Percentiles rank a stretch among this genome's conserved stretches.
These are phyloP conservation scores for Xestobium rufovillosum DNA, from an alignment of 2,888 invertebrate genomes.

Conservation along the genomic window DNA sequence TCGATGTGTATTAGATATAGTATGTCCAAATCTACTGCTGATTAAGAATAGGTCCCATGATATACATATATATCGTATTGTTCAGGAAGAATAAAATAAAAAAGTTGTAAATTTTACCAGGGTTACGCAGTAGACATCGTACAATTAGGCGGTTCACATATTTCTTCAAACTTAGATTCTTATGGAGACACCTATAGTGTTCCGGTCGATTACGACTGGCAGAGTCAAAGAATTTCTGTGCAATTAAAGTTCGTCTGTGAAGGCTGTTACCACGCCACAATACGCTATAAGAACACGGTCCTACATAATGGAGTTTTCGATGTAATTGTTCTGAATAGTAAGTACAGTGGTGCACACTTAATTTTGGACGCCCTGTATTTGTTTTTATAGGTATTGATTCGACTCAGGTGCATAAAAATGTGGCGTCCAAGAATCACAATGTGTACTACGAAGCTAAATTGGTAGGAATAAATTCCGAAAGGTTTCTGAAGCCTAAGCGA, in stretches of 20 bases:
- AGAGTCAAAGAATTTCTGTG: constrained; percentile 69
- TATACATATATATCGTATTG: too few relatives aligned
- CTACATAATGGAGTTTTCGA: constrained; percentile 87
- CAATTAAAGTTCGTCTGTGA: constrained; percentile 71
- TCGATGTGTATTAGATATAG: too few relatives aligned
- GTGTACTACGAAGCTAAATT: constrained; percentile 81
- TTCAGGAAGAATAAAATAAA: too few relatives aligned
- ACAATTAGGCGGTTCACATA: constrained; percentile 50
- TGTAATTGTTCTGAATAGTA: constrained; percentile 83
- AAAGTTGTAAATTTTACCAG: constrained; percentile 48
- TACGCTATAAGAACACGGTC: constrained; percentile 65
- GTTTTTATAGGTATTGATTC: constrained; percentile 61
- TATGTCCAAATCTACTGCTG: too few relatives aligned
- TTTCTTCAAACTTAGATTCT: constrained; percentile 36
- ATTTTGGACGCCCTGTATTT: constrained; percentile 10
- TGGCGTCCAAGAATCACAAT: constrained; percentile 76
- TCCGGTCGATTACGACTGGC: constrained; percentile 66
- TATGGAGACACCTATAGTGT: constrained; percentile 50
- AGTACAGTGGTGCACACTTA: constrained; percentile 35
- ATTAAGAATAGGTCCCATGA: too few relatives aligned
- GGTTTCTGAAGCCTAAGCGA: constrained; percentile 69
- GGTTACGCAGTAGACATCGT: constrained; percentile 55
- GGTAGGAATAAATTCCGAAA: constrained; percentile 52
- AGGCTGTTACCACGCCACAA: constrained; percentile 74
- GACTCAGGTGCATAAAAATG: constrained; percentile 78